phyloP scores from a whole-genome alignment of 2,113 vertebrate species.

The Pristiophorus japonicus region DNA sequence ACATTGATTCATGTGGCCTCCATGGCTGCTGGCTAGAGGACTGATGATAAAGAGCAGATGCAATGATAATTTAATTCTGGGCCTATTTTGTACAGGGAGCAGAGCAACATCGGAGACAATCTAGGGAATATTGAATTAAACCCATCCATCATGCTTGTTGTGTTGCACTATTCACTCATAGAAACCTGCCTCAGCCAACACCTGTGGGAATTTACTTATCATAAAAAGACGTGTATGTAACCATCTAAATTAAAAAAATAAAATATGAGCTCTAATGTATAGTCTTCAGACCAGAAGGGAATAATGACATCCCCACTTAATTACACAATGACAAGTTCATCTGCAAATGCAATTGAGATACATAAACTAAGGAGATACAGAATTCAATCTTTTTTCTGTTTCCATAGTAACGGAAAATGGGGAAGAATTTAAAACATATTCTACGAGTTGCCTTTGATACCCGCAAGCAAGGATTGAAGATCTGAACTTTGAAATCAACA shows the following conservation, averaged over 20 bases:
- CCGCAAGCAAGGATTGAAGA: slow-evolving; percentile 44
- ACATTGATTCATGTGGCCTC: background rate
- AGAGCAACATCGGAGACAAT: slow-evolving; percentile 55
- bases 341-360: slow-evolving; percentile 40
- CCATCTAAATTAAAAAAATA: slow-evolving; percentile 6
- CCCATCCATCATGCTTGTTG: slow-evolving; percentile 59
- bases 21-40: background rate
- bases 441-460: slow-evolving; percentile 52
- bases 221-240: slow-evolving; percentile 2
- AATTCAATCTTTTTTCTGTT: slow-evolving; percentile 50
- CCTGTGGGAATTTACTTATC: slow-evolving; percentile 50
- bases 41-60: slow-evolving; percentile 40
- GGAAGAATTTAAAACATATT: slow-evolving; percentile 45
- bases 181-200: slow-evolving; percentile 49
- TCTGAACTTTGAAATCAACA: slow-evolving; percentile 48
- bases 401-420: slow-evolving; percentile 56
- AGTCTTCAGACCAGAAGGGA: slow-evolving; percentile 9
- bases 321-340: slow-evolving; percentile 45
- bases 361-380: slow-evolving; percentile 46
- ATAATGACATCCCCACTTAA: slow-evolving; percentile 43
- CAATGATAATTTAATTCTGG: slow-evolving; percentile 60
- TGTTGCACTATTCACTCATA: slow-evolving; percentile 44
- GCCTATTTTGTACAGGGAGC: slow-evolving; percentile 51
- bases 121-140: slow-evolving; percentile 63
- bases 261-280: background rate